phyloP scores from a whole-genome alignment of 2,113 vertebrate genomes.

The Vombatus ursinus region DNA sequence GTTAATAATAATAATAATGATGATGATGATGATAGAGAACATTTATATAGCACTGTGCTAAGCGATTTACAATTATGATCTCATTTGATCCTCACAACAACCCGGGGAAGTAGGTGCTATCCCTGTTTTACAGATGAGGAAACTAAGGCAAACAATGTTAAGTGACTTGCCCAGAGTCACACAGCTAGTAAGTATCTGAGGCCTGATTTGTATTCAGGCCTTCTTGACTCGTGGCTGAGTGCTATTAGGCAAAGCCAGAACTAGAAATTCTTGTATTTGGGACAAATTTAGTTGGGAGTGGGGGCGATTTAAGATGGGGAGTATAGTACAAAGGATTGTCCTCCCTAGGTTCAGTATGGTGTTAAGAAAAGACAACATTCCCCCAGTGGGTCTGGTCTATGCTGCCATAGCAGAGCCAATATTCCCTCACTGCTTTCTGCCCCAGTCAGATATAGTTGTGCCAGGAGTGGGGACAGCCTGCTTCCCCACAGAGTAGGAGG shows the following conservation, averaged over 20 bases:
- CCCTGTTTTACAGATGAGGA: neutral
- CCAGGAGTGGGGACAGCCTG: neutral
- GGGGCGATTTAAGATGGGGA: neutral
- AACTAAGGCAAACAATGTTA: neutral
- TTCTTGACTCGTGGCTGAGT: neutral
- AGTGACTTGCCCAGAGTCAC: neutral
- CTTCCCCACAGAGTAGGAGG: neutral
- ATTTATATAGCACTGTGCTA: neutral
- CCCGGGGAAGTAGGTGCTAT: neutral
- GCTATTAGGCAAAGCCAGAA: neutral
- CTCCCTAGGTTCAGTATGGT: neutral
- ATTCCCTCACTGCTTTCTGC: neutral
- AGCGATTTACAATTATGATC: neutral
- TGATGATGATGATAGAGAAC: neutral
- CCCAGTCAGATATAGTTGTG: neutral
- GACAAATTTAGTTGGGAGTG: neutral
- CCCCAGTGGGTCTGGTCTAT: neutral
- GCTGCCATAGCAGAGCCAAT: neutral
- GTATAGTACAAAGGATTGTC: neutral
- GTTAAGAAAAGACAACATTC: neutral
- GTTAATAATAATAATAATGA: too few relatives aligned
- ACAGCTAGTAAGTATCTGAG: neutral
- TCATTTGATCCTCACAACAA: neutral
- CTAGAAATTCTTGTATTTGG: neutral
- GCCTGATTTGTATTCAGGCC: neutral